Conservation (phyloP, 1,140 invertebrate genomes). For the Brachystomella parvula region DNA sequence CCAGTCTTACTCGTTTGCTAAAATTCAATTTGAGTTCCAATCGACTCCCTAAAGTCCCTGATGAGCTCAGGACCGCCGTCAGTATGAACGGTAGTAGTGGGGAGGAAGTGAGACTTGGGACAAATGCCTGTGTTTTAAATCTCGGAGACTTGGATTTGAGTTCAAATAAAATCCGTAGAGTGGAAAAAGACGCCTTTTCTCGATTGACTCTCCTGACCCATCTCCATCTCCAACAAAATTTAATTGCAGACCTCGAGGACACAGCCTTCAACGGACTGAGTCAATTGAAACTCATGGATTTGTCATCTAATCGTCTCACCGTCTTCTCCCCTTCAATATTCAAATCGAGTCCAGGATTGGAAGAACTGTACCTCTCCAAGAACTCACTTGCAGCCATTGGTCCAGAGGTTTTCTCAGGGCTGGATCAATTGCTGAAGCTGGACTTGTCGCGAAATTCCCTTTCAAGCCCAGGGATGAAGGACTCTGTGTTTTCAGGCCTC, state of each 20-base stretch:
- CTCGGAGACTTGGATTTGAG: conserved; percentile 49
- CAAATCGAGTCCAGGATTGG: conserved; percentile 61
- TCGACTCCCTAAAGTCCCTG: conserved; percentile 68
- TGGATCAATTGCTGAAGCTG: conserved; percentile 73
- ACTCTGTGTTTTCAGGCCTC: conserved; percentile 71
- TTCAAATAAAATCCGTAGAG: conserved; percentile 60
- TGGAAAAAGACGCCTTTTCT: no score
- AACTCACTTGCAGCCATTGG: conserved; percentile 73
- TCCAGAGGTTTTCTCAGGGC: conserved; percentile 67
- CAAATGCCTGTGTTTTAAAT: conserved; percentile 14
- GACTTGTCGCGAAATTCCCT: conserved; percentile 81
- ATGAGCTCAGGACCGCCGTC: conserved; percentile 45
- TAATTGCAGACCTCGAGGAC: conserved; percentile 65
- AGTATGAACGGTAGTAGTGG: conserved; percentile 9
- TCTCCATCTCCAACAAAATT: conserved; percentile 70
- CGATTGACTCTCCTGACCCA: conserved; percentile 67
- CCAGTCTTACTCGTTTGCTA: conserved; percentile 57
- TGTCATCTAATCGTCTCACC: no score
- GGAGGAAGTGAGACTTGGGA: conserved; percentile 38
- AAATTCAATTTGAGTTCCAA: conserved; percentile 73
- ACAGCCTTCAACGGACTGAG: conserved; percentile 65
- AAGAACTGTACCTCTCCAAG: conserved; percentile 71
- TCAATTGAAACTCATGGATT: conserved; percentile 64
- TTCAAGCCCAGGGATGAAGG: conserved; percentile 68
- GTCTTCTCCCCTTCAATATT: conserved; percentile 69